Base-by-base conservation (phyloP, 2,888 invertebrate species). In the Drosophila subquinaria region DNA sequence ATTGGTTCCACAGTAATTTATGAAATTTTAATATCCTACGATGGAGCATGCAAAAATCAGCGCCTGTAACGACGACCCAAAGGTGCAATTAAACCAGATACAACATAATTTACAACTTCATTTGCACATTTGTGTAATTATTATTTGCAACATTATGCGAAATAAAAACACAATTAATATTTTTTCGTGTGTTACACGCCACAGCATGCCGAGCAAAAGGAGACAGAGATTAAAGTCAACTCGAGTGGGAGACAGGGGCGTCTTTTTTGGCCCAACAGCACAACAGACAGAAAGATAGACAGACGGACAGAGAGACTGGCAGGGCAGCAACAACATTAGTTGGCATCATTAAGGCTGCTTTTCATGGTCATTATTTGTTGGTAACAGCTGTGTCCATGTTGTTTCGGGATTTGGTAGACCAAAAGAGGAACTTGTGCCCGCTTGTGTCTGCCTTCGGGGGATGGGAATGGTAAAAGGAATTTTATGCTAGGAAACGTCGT, bases 321-420 rank as follows among this genome's bases (percentile, higher is more conserved):
- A 65, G 67, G n/a, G 9, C 67, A 64, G 45, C 65, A 66, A 55
- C 78, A 84, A 86, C 91, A 90, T 91, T 91, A 91, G 89, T 89
- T 88, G 83, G 91, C 90, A 92, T 92, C 92, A 92, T 92, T 92
- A 92, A 92, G 91, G 90, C 90, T 92, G 92, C 91, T 92, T 92
- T 92, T 92, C 92, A 92, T 92, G 91, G 92, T 91, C 92, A 92
- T 92, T 92, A 92, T 91, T 91, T 91, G 88, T 82, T 81, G 90
- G 92, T 90, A 92, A 92, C 92, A 92, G 85, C 91, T 92, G 92
- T 81, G 91, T 73, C 88, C 89, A 79, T 82, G 81, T 82, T 88
- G 88, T 85, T 79, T 67, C 65, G 74, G 79, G 81, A 83, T 86
- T 85, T 78, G 79, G 74, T 68, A 57, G 75, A 56, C 76, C 79